These are phyloP conservation scores for Leptinotarsa tumamoca DNA, from an alignment of 2,888 invertebrate genomes.

Conservation along the genomic window DNA sequence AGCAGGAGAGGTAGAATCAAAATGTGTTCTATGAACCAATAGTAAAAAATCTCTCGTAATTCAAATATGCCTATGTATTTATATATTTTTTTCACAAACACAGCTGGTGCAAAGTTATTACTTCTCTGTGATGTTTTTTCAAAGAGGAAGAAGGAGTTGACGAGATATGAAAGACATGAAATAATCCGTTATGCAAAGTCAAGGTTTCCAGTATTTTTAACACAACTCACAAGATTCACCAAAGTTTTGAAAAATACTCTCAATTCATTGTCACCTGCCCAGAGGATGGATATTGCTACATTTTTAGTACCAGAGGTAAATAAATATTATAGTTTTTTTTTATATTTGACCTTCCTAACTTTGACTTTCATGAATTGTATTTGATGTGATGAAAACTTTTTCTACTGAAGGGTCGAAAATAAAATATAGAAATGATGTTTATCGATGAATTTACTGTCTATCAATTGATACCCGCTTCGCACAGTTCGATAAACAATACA, in stretches of 20 bases:
- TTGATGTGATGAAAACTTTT: too few species aligned
- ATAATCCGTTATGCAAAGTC: slow-evolving; percentile 76
- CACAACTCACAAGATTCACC: slow-evolving; percentile 72
- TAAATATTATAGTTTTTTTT: neutral
- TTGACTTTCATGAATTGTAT: neutral
- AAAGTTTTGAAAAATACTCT: slow-evolving; percentile 73
- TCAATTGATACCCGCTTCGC: too few species aligned
- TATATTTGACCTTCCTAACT: neutral
- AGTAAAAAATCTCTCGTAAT: too few species aligned
- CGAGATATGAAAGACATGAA: slow-evolving; percentile 74
- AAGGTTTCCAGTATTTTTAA: slow-evolving; percentile 75
- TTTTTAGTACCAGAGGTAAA: slow-evolving; percentile 77
- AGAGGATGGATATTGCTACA: slow-evolving; percentile 73
- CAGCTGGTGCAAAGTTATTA: slow-evolving; percentile 70
- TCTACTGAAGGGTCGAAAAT: too few species aligned
- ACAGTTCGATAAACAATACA: too few species aligned
- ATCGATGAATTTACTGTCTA: too few species aligned
- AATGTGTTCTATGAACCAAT: too few species aligned
- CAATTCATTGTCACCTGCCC: slow-evolving; percentile 70
- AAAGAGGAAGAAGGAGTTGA: slow-evolving; percentile 72
- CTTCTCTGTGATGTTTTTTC: slow-evolving; percentile 76
- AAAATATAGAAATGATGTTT: too few species aligned
- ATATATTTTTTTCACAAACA: slow-evolving; percentile 2
- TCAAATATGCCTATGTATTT: too few species aligned
- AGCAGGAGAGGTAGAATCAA: too few species aligned